Conservation (phyloP, 1,140 invertebrate genomes). For the Danaus melanippus region DNA sequence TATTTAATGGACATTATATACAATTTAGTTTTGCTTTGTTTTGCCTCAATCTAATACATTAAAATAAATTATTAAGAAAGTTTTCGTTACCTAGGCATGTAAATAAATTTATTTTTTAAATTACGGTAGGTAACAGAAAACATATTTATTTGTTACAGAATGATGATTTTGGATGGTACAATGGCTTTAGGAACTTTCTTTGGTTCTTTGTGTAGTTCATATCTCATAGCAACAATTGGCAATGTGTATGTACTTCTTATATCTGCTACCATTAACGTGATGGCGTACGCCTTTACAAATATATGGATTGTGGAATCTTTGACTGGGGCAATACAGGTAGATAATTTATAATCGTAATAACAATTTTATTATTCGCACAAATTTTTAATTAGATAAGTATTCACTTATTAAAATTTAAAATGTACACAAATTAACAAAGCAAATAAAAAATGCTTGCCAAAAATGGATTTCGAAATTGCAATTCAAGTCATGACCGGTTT, state of each 20-base stretch:
- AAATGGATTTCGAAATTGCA: too few species aligned
- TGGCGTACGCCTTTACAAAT: slow-evolving; percentile 43
- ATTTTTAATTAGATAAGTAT: neutral
- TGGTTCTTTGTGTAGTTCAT: slow-evolving; percentile 73
- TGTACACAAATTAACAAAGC: too few species aligned
- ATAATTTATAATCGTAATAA: neutral
- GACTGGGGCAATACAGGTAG: slow-evolving; percentile 45
- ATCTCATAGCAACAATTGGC: slow-evolving; percentile 64
- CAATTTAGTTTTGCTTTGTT: too few species aligned
- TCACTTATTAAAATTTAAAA: neutral
- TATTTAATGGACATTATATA: too few species aligned
- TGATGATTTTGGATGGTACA: slow-evolving; percentile 75
- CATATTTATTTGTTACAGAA: slow-evolving; percentile 51
- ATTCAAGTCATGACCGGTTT: too few species aligned
- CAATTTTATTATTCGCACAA: too few species aligned
- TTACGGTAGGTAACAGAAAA: too few species aligned
- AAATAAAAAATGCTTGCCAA: too few species aligned
- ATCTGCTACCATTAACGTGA: slow-evolving; percentile 32
- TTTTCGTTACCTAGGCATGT: too few species aligned
- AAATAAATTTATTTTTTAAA: too few species aligned
- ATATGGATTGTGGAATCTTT: slow-evolving; percentile 52
- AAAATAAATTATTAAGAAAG: too few species aligned
- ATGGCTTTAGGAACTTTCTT: slow-evolving; percentile 72
- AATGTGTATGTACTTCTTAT: slow-evolving; percentile 59
- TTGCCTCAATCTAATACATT: too few species aligned